These are phyloP conservation scores for Sinocyclocheilus anshuiensis DNA, from an alignment of 2,113 vertebrate species.

Conservation along the genomic window DNA sequence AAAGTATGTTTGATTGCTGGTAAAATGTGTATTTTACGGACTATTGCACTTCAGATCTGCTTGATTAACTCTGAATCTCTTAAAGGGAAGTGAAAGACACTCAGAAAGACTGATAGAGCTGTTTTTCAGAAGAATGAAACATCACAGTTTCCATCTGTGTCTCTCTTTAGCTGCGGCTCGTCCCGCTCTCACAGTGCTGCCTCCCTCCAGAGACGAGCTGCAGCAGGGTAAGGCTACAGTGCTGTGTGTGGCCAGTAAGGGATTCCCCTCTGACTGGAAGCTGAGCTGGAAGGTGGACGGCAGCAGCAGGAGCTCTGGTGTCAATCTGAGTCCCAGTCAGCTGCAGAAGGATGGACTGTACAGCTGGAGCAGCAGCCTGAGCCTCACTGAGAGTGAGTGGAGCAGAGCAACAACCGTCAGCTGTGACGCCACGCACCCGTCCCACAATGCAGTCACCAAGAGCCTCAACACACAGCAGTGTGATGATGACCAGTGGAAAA, in stretches of 20 bases:
- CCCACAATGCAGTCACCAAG: conserved; percentile 39
- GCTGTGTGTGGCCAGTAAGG: conserved; percentile 54
- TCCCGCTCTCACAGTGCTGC: conserved; percentile 52
- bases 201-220: conserved; percentile 52
- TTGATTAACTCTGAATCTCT: conserved; percentile 25
- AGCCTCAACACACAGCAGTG: conserved; percentile 37
- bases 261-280: conserved; percentile 60
- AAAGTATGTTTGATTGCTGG: not conserved
- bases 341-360: conserved; percentile 47
- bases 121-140: not conserved
- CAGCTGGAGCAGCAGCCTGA: conserved; percentile 61
- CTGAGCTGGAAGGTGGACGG: conserved; percentile 56
- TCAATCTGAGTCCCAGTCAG: conserved; percentile 14
- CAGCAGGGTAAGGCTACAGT: conserved; percentile 48
- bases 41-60: not conserved
- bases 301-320: conserved; percentile 24
- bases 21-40: not conserved
- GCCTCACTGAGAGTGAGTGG: conserved; percentile 44
- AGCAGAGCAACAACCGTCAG: conserved; percentile 33
- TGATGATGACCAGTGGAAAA: not conserved
- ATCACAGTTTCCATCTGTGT: conserved; percentile 27
- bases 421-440: conserved; percentile 52
- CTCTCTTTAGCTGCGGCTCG: conserved; percentile 29
- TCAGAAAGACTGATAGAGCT: not conserved
- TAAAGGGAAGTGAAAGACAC: conserved; percentile 18